A percentile compares a stretch with the other conserved stretches of the same genome.
phyloP scores from a whole-genome alignment of 2,797 vertebrate genomes.

The Smutsia gigantea region DNA sequence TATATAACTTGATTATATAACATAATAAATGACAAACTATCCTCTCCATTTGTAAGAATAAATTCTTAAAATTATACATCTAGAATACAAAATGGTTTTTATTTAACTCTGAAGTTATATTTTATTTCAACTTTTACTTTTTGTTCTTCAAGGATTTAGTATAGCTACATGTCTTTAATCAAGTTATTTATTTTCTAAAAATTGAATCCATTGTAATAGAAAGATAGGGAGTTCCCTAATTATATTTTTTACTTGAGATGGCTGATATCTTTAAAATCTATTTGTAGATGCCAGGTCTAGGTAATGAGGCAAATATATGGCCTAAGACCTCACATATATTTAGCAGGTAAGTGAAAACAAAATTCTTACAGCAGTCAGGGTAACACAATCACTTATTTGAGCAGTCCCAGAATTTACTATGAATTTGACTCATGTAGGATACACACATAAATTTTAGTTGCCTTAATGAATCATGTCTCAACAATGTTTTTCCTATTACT shows the following conservation, averaged over 20 bases:
- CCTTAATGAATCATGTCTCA: neutral
- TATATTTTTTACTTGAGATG: constrained; percentile 17
- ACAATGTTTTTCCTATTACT: neutral
- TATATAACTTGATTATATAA: neutral
- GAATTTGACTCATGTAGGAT: neutral
- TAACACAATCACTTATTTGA: neutral
- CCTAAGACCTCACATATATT: neutral
- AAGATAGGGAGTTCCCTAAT: neutral
- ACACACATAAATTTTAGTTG: neutral
- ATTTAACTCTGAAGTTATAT: constrained; percentile 14
- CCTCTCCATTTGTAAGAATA: neutral
- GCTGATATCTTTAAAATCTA: neutral
- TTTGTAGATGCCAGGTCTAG: neutral
- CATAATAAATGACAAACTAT: neutral
- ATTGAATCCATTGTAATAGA: neutral
- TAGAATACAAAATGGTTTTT: neutral
- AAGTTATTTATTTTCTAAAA: constrained; percentile 35
- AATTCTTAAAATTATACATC: neutral
- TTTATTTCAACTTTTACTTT: constrained; percentile 31
- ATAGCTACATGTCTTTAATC: neutral
- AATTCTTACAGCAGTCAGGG: neutral
- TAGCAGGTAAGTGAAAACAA: neutral
- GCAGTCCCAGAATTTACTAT: constrained; percentile 12
- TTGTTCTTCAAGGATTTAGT: neutral
- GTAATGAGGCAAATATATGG: constrained; percentile 4